Percentiles rank a stretch among this genome's conserved stretches.
phyloP scores from a whole-genome alignment of 1,140 invertebrate species.

The Orchesella cincta region DNA sequence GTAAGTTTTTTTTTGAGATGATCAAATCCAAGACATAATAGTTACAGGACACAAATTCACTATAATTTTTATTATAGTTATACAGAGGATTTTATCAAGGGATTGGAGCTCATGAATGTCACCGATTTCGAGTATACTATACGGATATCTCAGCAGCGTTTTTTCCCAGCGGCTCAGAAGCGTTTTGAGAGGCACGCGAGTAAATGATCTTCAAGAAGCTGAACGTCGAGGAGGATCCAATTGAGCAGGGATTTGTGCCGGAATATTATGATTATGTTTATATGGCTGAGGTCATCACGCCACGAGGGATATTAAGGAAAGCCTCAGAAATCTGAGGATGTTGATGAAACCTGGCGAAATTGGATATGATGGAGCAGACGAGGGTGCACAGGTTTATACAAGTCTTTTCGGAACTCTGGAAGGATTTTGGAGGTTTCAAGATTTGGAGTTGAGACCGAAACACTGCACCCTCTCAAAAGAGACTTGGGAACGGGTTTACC shows the following conservation, averaged over 20 bases:
- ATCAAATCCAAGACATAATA: too few species aligned
- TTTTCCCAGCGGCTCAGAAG: constrained; percentile 24
- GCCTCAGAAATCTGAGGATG: not conserved
- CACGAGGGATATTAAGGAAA: constrained; percentile 18
- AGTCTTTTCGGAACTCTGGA: constrained; percentile 35
- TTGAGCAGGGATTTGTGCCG: constrained; percentile 31
- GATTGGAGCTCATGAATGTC: not conserved
- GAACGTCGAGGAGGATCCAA: constrained; percentile 33
- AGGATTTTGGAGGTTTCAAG: constrained; percentile 41
- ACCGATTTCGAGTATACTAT: constrained; percentile 25
- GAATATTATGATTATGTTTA: constrained; percentile 30
- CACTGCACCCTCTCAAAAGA: constrained; percentile 21
- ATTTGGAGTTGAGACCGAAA: constrained; percentile 18
- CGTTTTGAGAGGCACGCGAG: constrained; percentile 13
- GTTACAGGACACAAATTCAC: too few species aligned
- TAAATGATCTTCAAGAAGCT: constrained; percentile 19
- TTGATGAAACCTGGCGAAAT: constrained; percentile 23
- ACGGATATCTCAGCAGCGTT: constrained; percentile 37
- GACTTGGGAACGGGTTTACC: not conserved
- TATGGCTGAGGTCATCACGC: constrained; percentile 33
- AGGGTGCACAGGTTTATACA: not conserved
- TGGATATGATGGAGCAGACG: constrained; percentile 15
- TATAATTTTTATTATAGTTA: too few species aligned
- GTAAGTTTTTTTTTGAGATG: too few species aligned
- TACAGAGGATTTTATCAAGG: not conserved